phyloP scores from a whole-genome alignment of 2,888 invertebrate genomes.

The Apotomis betuletana region DNA sequence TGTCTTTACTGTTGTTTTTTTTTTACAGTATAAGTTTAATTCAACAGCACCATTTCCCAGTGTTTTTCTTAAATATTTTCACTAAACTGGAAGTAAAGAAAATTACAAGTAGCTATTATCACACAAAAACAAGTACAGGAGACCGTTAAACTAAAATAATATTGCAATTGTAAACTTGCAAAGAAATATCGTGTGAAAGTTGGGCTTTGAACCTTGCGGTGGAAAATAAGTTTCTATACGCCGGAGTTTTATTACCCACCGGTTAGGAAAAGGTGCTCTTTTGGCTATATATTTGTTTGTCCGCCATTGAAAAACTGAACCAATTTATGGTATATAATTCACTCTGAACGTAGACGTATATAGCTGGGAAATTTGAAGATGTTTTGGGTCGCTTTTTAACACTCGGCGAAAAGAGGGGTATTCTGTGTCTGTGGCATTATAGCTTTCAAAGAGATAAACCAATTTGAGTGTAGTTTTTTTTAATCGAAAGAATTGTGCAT shows the following conservation, averaged over 20 bases:
- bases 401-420: no score
- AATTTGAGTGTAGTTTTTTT: no score
- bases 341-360: not conserved
- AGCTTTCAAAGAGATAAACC: no score
- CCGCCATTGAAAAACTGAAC: slow-evolving; percentile 36
- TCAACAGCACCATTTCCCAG: no score
- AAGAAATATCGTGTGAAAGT: slow-evolving; percentile 41
- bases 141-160: slow-evolving; percentile 25
- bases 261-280: slow-evolving; percentile 30
- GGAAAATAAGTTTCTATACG: slow-evolving; percentile 35
- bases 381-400: not conserved
- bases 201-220: slow-evolving; percentile 29
- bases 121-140: not conserved
- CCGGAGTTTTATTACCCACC: slow-evolving; percentile 35
- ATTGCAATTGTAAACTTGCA: slow-evolving; percentile 20
- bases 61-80: no score
- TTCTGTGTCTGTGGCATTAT: no score
- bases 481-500: no score
- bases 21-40: no score
- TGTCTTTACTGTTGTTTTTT: no score
- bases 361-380: not conserved
- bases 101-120: not conserved
- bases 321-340: slow-evolving; percentile 30
- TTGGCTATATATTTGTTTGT: slow-evolving; percentile 30
- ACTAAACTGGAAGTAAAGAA: no score